These are phyloP conservation scores for Ciconia nigra DNA, from an alignment of 2,797 vertebrate genomes.

Conservation along the genomic window DNA sequence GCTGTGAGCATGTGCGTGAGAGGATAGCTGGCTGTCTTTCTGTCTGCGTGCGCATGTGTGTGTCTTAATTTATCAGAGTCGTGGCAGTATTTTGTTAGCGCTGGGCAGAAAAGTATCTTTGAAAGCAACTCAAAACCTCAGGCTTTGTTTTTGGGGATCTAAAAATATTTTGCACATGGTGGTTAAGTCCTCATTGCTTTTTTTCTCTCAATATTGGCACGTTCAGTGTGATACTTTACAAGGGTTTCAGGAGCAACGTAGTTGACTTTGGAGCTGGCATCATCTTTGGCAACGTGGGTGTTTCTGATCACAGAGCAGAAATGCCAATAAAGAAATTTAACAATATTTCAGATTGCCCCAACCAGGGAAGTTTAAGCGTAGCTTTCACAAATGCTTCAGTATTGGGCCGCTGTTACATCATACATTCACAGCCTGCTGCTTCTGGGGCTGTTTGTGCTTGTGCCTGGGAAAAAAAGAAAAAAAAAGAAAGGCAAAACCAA, in stretches of 20 bases:
- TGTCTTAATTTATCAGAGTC: constrained; percentile 16
- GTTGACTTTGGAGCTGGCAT: neutral
- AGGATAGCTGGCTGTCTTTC: constrained; percentile 4
- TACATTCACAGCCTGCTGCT: neutral
- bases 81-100: constrained; percentile 32
- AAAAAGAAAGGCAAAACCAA: neutral
- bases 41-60: neutral
- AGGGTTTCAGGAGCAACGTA: constrained; percentile 43
- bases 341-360: neutral
- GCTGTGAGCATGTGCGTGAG: neutral
- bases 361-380: neutral
- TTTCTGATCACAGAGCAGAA: neutral
- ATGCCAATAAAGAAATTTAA: neutral
- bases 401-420: neutral
- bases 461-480: neutral
- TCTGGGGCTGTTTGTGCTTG: neutral
- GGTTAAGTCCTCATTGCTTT: constrained; percentile 28
- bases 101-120: constrained; percentile 30
- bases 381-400: neutral
- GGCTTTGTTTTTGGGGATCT: constrained; percentile 49
- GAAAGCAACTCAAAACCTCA: constrained; percentile 49
- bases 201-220: neutral
- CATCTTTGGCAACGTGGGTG: neutral
- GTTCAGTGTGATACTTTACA: neutral
- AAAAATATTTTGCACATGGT: constrained; percentile 16